These are phyloP conservation scores for Mythimna lalbum DNA, from an alignment of 2,888 invertebrate species.

Conservation along the genomic window DNA sequence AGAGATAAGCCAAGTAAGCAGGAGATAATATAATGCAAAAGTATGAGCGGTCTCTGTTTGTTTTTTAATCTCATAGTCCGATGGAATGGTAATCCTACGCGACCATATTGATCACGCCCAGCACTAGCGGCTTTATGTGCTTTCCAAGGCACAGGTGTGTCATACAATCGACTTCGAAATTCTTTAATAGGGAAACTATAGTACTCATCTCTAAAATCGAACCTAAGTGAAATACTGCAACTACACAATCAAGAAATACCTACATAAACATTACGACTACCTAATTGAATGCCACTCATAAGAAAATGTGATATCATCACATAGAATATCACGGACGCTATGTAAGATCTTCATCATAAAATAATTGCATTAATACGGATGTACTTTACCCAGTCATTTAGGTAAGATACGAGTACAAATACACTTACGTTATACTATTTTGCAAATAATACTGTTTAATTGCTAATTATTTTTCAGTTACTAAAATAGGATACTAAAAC, in stretches of 20 bases:
- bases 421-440: no score
- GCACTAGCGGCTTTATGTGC: no score
- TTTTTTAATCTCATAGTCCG: no score
- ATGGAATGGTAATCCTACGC: no score
- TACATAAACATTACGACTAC: background rate
- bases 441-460: no score
- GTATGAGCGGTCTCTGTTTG: no score
- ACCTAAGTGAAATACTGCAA: background rate
- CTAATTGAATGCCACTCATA: background rate
- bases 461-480: background rate
- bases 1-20: no score
- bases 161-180: no score
- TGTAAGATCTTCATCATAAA: slow-evolving; percentile 18
- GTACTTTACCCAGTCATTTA: slow-evolving; percentile 1
- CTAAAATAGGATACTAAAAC: background rate
- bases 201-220: background rate
- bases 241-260: background rate
- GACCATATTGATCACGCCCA: no score
- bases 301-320: slow-evolving; percentile 43
- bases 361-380: slow-evolving; percentile 31
- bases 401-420: background rate
- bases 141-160: no score
- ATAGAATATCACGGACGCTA: slow-evolving; percentile 1
- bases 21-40: no score
- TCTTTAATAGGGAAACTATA: no score